Conservation (phyloP, 2,888 invertebrate genomes). For the Caradrina clavipalpis region DNA sequence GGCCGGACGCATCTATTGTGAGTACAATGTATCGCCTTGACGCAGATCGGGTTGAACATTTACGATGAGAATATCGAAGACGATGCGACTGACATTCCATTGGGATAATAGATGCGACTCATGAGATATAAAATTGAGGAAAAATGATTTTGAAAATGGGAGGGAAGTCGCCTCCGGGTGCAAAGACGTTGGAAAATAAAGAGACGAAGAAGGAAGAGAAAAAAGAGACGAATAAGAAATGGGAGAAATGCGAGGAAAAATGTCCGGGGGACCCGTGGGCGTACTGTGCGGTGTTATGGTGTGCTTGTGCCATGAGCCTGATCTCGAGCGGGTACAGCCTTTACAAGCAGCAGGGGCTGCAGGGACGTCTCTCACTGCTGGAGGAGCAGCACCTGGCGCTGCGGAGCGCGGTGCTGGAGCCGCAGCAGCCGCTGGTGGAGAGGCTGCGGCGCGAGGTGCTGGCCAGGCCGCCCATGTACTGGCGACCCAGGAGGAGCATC, state of each 20-base stretch:
- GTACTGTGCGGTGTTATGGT: conserved; percentile 91
- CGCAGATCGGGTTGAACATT: conserved; percentile 59
- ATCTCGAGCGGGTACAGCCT: conserved; percentile 91
- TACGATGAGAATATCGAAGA: conserved; percentile 57
- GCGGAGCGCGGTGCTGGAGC: conserved; percentile 88
- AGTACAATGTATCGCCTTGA: conserved; percentile 71
- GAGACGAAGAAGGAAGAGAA: conserved; percentile 76
- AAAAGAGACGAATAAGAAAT: conserved; percentile 77
- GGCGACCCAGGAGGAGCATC: conserved; percentile 85
- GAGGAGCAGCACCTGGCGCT: conserved; percentile 91
- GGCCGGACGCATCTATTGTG: conserved; percentile 70
- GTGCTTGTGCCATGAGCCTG: conserved; percentile 92
- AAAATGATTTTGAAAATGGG: conserved; percentile 87
- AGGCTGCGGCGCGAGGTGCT: conserved; percentile 90
- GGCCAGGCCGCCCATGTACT: conserved; percentile 78
- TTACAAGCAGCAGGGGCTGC: conserved; percentile 90
- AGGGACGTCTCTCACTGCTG: conserved; percentile 87
- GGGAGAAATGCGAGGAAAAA: conserved; percentile 81
- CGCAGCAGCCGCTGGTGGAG: conserved; percentile 89
- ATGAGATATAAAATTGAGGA: conserved; percentile 67
- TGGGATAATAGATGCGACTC: conserved; percentile 59
- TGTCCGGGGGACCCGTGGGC: conserved; percentile 85
- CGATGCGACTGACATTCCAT: conserved; percentile 63
- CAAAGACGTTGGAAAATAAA: conserved; percentile 74
- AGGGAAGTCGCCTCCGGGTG: conserved; percentile 79